phyloP scores from a whole-genome alignment of 2,113 vertebrate species.

The Regulus satrapa region DNA sequence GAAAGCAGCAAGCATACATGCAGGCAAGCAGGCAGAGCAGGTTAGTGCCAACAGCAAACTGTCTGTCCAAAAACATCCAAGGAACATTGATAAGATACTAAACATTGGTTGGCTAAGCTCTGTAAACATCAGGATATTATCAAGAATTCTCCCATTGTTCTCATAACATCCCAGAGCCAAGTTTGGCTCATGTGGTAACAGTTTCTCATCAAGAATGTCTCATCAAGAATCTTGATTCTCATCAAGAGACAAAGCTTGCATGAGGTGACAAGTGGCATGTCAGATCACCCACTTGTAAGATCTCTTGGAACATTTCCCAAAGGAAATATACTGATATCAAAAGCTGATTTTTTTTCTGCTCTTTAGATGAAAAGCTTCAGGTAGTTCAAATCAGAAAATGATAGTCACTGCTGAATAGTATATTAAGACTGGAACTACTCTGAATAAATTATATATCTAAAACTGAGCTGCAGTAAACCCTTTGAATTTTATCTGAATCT shows the following conservation, averaged over 20 bases:
- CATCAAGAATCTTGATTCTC: no score
- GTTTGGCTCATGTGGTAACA: no score
- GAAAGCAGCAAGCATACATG: no score
- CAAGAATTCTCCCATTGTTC: no score
- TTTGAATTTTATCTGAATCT: conserved; percentile 63
- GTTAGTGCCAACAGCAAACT: no score
- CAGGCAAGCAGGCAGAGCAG: no score
- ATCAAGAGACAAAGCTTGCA: background rate
- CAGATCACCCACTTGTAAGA: background rate
- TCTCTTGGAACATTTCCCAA: background rate
- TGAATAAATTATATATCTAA: conserved; percentile 54
- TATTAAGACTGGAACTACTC: background rate
- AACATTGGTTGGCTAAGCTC: no score
- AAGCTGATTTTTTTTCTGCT: background rate
- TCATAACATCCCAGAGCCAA: no score
- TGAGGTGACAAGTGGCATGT: background rate
- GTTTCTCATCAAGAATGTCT: no score
- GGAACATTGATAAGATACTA: no score
- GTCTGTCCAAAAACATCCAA: no score
- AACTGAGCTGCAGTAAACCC: conserved; percentile 32
- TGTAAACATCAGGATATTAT: no score
- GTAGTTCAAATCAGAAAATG: conserved; percentile 39
- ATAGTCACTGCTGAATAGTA: conserved; percentile 47
- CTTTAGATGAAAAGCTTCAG: conserved; percentile 48
- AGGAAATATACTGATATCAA: background rate